Percentiles rank a stretch among this genome's conserved stretches.
These are phyloP conservation scores for Peromyscus attwateri DNA, from an alignment of 2,797 vertebrate species.

Conservation along the genomic window DNA sequence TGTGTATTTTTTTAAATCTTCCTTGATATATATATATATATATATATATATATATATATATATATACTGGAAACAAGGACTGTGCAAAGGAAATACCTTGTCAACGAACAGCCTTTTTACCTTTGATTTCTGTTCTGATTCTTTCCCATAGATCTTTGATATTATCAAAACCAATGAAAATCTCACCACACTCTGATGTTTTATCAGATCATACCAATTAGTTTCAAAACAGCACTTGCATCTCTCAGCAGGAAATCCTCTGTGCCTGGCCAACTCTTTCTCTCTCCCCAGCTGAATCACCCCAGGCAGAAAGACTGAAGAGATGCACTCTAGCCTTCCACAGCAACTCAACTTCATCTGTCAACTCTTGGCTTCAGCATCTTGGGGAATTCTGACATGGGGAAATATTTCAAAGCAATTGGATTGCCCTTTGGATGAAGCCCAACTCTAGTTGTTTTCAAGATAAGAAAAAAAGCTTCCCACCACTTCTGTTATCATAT, in stretches of 20 bases:
- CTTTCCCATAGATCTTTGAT: conserved; percentile 5
- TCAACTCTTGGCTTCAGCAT: conserved; percentile 17
- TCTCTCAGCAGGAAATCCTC: conserved; percentile 31
- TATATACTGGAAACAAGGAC: conserved; percentile 5
- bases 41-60: background rate
- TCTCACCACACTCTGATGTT: background rate
- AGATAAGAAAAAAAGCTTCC: conserved; percentile 50
- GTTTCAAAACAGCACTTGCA: background rate
- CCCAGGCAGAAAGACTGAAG: background rate
- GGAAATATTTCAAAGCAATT: conserved; percentile 48
- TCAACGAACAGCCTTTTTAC: background rate
- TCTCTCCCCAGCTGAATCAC: conserved; percentile 16
- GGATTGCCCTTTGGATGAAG: background rate
- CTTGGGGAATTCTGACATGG: conserved; percentile 52
- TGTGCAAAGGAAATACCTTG: conserved; percentile 21
- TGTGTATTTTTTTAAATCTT: background rate
- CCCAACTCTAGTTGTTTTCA: conserved; percentile 32
- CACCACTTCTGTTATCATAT: conserved; percentile 11
- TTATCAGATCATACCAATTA: conserved; percentile 1
- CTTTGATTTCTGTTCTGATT: conserved; percentile 36
- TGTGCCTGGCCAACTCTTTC: background rate
- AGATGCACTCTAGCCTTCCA: background rate
- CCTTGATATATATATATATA: background rate
- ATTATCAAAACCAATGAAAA: conserved; percentile 41
- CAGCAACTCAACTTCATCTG: background rate